Conservation (phyloP, 2,113 vertebrate genomes). For the Micromys minutus region DNA sequence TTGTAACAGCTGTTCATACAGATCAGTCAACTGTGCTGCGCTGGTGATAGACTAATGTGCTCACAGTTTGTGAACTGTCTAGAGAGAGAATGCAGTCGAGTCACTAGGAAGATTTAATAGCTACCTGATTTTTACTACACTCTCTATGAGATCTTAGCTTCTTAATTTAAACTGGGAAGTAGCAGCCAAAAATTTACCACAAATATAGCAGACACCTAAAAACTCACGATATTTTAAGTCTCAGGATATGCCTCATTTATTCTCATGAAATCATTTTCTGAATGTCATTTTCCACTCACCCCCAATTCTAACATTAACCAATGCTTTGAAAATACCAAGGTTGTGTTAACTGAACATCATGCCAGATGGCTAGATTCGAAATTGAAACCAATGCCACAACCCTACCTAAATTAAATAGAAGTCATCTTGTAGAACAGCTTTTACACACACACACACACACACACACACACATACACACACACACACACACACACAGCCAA, state of each 20-base stretch:
- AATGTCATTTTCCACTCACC: slow-evolving; percentile 66
- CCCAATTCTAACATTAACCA: slow-evolving; percentile 70
- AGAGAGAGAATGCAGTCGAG: slow-evolving; percentile 18
- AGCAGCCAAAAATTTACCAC: slow-evolving; percentile 39
- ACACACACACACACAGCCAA: no score
- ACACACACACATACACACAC: neutral
- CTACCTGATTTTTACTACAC: slow-evolving; percentile 61
- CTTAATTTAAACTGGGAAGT: slow-evolving; percentile 47
- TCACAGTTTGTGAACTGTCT: slow-evolving; percentile 75
- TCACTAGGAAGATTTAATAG: slow-evolving; percentile 65
- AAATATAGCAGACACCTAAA: slow-evolving; percentile 45
- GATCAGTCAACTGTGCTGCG: slow-evolving; percentile 69
- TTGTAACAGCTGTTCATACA: slow-evolving; percentile 77
- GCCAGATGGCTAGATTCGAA: slow-evolving; percentile 40
- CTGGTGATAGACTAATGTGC: slow-evolving; percentile 76
- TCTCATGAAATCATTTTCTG: slow-evolving; percentile 64
- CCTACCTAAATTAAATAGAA: slow-evolving; percentile 12
- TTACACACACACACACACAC: neutral
- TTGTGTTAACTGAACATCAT: slow-evolving; percentile 39
- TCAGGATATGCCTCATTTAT: slow-evolving; percentile 53
- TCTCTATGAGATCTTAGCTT: slow-evolving; percentile 36
- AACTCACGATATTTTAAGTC: slow-evolving; percentile 56
- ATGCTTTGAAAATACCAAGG: slow-evolving; percentile 66
- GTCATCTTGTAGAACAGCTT: slow-evolving; percentile 11
- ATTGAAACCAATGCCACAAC: slow-evolving; percentile 52